A percentile compares a stretch with the other conserved stretches of the same genome.
These are phyloP conservation scores for Drosophila anomalata DNA, from an alignment of 2,888 invertebrate species.

Conservation along the genomic window DNA sequence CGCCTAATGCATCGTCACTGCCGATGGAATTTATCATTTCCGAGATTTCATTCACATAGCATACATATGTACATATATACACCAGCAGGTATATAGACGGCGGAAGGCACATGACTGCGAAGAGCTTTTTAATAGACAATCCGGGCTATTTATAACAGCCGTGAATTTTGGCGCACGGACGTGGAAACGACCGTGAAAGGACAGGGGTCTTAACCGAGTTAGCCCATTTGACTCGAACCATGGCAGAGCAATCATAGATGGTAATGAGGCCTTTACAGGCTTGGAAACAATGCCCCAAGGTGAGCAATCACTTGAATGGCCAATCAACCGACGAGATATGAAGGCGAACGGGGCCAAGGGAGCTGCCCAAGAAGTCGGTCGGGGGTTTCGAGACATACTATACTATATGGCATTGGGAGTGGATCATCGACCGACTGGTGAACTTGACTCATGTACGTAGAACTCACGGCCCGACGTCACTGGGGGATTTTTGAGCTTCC, in stretches of 20 bases:
- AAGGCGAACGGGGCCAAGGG: conserved; percentile 53
- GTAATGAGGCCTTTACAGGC: conserved; percentile 2
- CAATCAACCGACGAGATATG: conserved; percentile 24
- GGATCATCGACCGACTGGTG: conserved; percentile 33
- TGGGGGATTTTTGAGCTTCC: conserved; percentile 7
- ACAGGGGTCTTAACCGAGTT: conserved; percentile 27
- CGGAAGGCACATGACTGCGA: conserved; percentile 58
- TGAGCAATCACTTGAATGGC: conserved; percentile 16
- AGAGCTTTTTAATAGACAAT: conserved; percentile 43
- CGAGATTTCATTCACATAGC: conserved; percentile 20
- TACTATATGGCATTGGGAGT: background rate
- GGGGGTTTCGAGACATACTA: conserved; percentile 7
- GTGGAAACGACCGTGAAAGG: conserved; percentile 43
- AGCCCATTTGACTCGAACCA: conserved; percentile 5
- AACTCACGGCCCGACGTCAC: conserved; percentile 20
- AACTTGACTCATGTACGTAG: conserved; percentile 33
- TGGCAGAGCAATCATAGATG: conserved; percentile 9
- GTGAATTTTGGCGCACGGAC: conserved; percentile 44
- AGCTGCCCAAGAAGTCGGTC: conserved; percentile 11
- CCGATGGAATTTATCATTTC: conserved; percentile 33
- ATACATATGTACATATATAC: conserved; percentile 2
- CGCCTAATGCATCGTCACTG: conserved; percentile 23
- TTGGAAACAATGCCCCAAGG: conserved; percentile 15
- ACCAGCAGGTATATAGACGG: background rate
- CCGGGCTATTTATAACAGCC: conserved; percentile 52